These are phyloP conservation scores for Caenorhabditis sp. DNA, from an alignment of 2,888 invertebrate genomes.

Conservation along the genomic window DNA sequence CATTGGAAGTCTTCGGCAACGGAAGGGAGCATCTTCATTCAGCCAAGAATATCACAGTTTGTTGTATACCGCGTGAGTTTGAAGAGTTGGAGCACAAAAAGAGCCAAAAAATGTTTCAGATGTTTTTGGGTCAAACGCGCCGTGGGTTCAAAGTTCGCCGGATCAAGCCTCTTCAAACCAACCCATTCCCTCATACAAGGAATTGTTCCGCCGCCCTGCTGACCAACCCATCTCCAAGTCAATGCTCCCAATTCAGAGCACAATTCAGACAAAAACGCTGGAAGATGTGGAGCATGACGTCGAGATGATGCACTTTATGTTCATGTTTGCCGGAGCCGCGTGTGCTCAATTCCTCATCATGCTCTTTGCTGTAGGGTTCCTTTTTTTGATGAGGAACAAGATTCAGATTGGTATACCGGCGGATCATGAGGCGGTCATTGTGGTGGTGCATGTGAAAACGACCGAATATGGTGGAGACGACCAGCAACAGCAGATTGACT, in stretches of 20 bases:
- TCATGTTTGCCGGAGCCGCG: background rate
- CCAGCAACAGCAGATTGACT: background rate
- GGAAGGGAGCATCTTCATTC: background rate
- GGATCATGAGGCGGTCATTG: background rate
- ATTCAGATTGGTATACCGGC: background rate
- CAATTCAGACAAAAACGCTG: too few species aligned
- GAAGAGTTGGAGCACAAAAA: too few species aligned
- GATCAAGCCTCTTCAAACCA: too few species aligned
- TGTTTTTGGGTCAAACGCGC: background rate
- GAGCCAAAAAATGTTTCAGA: background rate
- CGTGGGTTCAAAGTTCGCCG: background rate
- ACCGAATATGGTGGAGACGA: too few species aligned
- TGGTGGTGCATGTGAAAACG: too few species aligned
- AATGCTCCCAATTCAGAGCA: too few species aligned
- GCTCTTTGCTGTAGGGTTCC: background rate
- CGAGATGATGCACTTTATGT: too few species aligned
- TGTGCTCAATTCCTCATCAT: background rate
- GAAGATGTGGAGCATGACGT: too few species aligned
- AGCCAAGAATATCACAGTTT: background rate
- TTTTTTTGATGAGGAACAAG: background rate
- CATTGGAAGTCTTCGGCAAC: background rate
- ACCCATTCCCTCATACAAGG: too few species aligned
- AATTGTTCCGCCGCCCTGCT: too few species aligned
- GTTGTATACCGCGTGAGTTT: background rate
- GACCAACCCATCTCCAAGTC: too few species aligned